Conservation (phyloP, 2,888 invertebrate species). For the Thereva unica region DNA sequence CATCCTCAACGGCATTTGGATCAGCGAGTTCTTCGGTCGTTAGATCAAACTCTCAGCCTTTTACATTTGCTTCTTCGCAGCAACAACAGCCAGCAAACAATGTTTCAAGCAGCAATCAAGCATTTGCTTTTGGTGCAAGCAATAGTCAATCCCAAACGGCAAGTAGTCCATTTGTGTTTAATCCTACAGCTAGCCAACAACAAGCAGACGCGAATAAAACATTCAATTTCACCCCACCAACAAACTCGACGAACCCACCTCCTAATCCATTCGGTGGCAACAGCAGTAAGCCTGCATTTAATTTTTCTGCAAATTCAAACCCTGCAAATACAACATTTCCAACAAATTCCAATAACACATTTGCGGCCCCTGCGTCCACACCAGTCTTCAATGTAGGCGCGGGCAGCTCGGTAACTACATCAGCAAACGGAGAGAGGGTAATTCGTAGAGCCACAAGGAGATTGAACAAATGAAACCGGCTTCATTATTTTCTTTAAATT, state of each 20-base stretch:
- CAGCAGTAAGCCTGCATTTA: not conserved
- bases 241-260: not conserved
- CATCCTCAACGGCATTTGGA: constrained; percentile 1
- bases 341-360: no score
- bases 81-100: constrained; percentile 2
- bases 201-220: not conserved
- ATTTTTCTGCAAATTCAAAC: constrained; percentile 6
- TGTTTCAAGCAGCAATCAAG: not conserved
- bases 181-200: not conserved
- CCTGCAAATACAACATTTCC: not conserved
- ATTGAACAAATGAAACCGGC: constrained; percentile 8
- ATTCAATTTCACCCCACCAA: not conserved
- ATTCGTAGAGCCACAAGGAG: constrained; percentile 22
- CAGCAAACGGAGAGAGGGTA: constrained; percentile 2
- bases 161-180: not conserved
- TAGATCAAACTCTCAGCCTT: not conserved
- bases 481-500: no score
- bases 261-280: not conserved
- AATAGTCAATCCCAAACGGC: not conserved
- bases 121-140: not conserved
- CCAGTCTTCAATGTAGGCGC: not conserved
- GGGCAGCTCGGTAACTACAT: not conserved
- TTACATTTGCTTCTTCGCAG: not conserved
- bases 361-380: no score
- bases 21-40: not conserved